A percentile compares a stretch with the other conserved stretches of the same genome.
These are phyloP conservation scores for Chloroceryle aenea DNA, from an alignment of 2,113 vertebrate species.

Conservation along the genomic window DNA sequence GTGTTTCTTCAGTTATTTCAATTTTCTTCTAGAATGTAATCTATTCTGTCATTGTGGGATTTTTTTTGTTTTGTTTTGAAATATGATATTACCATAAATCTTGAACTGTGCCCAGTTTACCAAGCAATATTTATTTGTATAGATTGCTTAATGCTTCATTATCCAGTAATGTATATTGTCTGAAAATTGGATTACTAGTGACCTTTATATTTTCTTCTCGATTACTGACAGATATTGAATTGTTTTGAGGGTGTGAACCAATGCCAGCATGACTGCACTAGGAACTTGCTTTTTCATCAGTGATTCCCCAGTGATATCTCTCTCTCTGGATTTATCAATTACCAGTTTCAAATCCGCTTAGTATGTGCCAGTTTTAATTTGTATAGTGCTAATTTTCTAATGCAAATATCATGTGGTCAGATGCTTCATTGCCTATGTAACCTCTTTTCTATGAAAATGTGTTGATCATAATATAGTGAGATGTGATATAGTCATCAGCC, in stretches of 20 bases:
- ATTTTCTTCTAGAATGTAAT: background rate
- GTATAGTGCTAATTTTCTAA: constrained; percentile 29
- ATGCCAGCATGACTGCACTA: background rate
- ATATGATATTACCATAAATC: background rate
- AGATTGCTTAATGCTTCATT: constrained; percentile 58
- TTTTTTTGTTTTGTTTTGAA: constrained; percentile 14
- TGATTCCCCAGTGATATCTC: background rate
- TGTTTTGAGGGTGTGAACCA: constrained; percentile 34
- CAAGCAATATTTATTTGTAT: constrained; percentile 6
- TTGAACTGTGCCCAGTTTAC: background rate
- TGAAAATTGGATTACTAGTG: constrained; percentile 49
- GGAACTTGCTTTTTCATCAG: background rate
- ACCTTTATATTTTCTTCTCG: constrained; percentile 42
- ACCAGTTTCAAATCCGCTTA: constrained; percentile 47
- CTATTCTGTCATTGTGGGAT: background rate
- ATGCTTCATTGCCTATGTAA: background rate
- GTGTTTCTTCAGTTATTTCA: background rate
- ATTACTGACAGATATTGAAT: constrained; percentile 52
- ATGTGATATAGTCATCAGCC: background rate
- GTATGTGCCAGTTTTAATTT: constrained; percentile 37
- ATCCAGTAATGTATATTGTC: constrained; percentile 25
- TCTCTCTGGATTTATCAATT: constrained; percentile 45
- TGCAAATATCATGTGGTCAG: background rate
- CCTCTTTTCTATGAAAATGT: background rate
- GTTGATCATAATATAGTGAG: background rate